A percentile compares a stretch with the other conserved stretches of the same genome.
These are phyloP conservation scores for Idaea dimidiata DNA, from an alignment of 2,888 invertebrate species.

Conservation along the genomic window DNA sequence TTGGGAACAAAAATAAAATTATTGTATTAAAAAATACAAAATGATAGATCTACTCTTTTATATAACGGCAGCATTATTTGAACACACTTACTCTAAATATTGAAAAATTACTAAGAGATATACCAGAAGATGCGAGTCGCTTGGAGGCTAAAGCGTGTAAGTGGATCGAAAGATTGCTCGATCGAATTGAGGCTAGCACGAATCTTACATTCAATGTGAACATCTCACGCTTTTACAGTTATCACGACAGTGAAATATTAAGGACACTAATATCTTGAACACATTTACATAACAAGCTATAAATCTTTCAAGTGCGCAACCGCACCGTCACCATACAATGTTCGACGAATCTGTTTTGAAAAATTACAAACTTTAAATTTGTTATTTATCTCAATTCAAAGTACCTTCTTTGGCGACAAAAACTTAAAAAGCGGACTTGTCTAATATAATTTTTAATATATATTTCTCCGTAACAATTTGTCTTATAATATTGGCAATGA, in stretches of 20 bases:
- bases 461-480: not conserved
- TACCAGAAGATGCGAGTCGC: conserved; percentile 19
- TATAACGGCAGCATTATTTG: too few relatives aligned
- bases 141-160: conserved; percentile 49
- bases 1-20: too few relatives aligned
- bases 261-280: conserved; percentile 76
- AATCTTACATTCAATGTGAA: conserved; percentile 52
- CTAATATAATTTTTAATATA: not conserved
- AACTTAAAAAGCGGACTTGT: not conserved
- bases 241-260: conserved; percentile 76
- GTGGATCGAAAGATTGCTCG: conserved; percentile 56
- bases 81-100: conserved; percentile 33
- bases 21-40: too few relatives aligned
- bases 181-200: conserved; percentile 52
- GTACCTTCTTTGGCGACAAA: not conserved
- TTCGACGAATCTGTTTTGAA: conserved; percentile 38
- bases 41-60: too few relatives aligned
- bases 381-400: conserved; percentile 3
- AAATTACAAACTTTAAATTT: conserved; percentile 2
- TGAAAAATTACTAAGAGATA: conserved; percentile 29
- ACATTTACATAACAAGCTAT: conserved; percentile 77
- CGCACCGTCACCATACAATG: conserved; percentile 59
- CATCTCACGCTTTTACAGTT: conserved; percentile 66
- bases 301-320: conserved; percentile 59
- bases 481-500: not conserved